A percentile compares a stretch with the other conserved stretches of the same genome.
Conservation (phyloP, 2,797 vertebrate species). For the Remorina albescens region DNA sequence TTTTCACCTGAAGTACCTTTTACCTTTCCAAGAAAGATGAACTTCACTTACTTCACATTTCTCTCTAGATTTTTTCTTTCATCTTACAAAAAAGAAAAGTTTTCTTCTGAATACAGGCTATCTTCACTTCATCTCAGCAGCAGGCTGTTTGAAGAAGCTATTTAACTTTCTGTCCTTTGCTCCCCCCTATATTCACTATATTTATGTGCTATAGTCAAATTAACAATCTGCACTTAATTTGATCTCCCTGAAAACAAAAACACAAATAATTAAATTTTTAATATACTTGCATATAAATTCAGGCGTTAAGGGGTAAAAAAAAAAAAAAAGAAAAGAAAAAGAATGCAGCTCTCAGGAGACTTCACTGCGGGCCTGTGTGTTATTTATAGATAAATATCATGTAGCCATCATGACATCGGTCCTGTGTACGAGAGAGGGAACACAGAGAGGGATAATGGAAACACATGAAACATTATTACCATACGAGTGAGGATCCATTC, state of each 20-base stretch:
- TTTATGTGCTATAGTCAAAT: no score
- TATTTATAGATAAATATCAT: conserved; percentile 62
- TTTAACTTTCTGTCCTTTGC: no score
- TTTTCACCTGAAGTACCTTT: conserved; percentile 9
- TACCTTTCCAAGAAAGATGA: conserved; percentile 22
- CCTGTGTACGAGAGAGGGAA: neutral
- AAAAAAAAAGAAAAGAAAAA: no score
- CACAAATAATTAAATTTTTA: no score
- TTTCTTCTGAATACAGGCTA: conserved; percentile 25
- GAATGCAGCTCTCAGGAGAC: conserved; percentile 38
- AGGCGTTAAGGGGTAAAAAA: no score
- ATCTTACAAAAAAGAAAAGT: conserved; percentile 23
- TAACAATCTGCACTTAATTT: no score
- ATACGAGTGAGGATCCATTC: neutral
- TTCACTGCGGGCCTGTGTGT: conserved; percentile 22
- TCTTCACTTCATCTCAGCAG: conserved; percentile 14
- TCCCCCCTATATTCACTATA: no score
- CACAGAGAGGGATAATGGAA: neutral
- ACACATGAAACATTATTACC: neutral
- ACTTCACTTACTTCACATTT: conserved; percentile 28
- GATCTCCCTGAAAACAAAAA: no score
- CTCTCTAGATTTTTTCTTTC: conserved; percentile 20
- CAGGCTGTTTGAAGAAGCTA: conserved; percentile 44
- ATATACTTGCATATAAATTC: no score
- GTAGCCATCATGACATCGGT: conserved; percentile 18